Evolutionary conservation across 2,888 invertebrate genomes (phyloP).

Genomic region (Hemaris fuciformis): DNA sequence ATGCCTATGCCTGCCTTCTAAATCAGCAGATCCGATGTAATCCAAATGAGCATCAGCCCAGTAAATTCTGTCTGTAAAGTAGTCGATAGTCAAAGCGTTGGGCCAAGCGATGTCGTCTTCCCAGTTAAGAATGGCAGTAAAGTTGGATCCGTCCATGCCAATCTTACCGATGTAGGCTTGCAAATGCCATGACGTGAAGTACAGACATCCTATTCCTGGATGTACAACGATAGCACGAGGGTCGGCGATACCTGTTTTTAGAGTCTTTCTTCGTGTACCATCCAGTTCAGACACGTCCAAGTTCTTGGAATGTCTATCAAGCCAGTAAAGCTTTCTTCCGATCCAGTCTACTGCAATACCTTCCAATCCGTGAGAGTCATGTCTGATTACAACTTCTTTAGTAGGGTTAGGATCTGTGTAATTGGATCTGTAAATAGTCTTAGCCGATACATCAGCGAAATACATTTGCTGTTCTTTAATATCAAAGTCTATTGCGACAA

Average conservation of each 20-base stretch:
- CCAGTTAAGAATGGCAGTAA: slow-evolving; percentile 93
- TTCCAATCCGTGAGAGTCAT: slow-evolving; percentile 98
- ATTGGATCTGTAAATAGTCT: slow-evolving; percentile 92
- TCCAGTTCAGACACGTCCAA: slow-evolving; percentile 97
- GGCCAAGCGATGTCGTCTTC: slow-evolving; percentile 99
- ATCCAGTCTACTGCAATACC: slow-evolving; percentile 99
- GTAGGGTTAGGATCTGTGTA: slow-evolving; percentile 82
- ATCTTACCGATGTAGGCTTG: slow-evolving; percentile 98
- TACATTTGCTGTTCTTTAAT: slow-evolving; percentile 92
- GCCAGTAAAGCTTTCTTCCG: slow-evolving; percentile 97
- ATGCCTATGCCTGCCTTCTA: slow-evolving; percentile 94
- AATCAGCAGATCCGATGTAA: slow-evolving; percentile 96
- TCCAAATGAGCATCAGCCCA: slow-evolving; percentile 99
- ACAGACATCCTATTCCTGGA: slow-evolving; percentile 95
- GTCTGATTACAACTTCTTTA: slow-evolving; percentile 92
- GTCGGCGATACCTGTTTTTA: slow-evolving; percentile 94
- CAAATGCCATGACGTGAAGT: slow-evolving; percentile 97
- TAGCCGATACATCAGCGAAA: slow-evolving; percentile 97
- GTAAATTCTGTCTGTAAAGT: slow-evolving; percentile 96
- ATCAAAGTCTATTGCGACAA: slow-evolving; percentile 97
- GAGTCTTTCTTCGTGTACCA: slow-evolving; percentile 93
- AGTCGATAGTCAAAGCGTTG: slow-evolving; percentile 97
- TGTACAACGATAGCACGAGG: slow-evolving; percentile 97
- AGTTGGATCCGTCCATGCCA: slow-evolving; percentile 97
- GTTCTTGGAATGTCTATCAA: slow-evolving; percentile 96